Evolutionary conservation across 1,140 invertebrate species (phyloP).

Genomic region (Druon quercuslanigerum): DNA sequence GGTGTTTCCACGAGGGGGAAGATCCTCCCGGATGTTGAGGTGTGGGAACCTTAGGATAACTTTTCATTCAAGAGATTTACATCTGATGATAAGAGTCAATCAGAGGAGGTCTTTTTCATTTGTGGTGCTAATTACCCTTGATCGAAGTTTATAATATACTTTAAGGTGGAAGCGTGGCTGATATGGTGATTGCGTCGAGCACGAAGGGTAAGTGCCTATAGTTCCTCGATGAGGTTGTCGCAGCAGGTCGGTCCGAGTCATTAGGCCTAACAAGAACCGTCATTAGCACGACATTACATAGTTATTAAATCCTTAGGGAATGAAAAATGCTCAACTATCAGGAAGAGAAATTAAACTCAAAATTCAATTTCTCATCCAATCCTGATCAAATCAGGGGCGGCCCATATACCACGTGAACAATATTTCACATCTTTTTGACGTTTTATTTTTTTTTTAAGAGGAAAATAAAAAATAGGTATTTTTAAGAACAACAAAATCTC

Average conservation of each 20-base stretch:
- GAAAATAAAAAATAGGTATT: no score
- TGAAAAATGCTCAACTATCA: slow-evolving; percentile 53
- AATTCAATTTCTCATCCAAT: no score
- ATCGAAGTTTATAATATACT: no score
- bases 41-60: slow-evolving; percentile 10
- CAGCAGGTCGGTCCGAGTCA: slow-evolving; percentile 51
- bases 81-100: no score
- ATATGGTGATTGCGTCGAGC: slow-evolving; percentile 42
- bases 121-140: no score
- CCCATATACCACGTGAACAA: no score
- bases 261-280: slow-evolving; percentile 58
- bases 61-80: no score
- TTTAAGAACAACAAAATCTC: no score
- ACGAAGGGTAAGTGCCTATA: slow-evolving; percentile 51
- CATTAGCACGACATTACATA: slow-evolving; percentile 61
- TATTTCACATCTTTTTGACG: no score
- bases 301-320: slow-evolving; percentile 56
- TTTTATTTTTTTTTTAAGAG: no score
- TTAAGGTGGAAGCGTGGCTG: slow-evolving; percentile 35
- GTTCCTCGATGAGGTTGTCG: slow-evolving; percentile 47
- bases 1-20: slow-evolving; percentile 42
- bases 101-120: no score
- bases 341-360: slow-evolving; percentile 33
- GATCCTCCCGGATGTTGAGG: not conserved
- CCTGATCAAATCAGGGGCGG: no score